phyloP scores from a whole-genome alignment of 2,797 vertebrate genomes.

The Enteromius argenteus region DNA sequence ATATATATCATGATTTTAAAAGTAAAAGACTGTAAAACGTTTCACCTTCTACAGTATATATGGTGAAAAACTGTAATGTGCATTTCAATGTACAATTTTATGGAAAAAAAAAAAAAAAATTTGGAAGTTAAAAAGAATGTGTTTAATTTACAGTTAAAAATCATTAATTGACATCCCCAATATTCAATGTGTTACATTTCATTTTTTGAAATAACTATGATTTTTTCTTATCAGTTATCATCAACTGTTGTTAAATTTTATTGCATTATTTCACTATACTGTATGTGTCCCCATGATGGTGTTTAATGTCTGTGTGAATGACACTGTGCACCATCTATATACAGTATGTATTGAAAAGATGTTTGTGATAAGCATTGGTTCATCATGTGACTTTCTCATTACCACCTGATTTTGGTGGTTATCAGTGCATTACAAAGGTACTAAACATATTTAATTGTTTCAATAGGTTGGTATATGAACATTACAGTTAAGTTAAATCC shows the following conservation, averaged over 20 bases:
- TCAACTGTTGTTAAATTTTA: neutral
- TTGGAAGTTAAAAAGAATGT: neutral
- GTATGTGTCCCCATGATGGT: no score
- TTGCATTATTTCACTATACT: neutral
- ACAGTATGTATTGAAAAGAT: no score
- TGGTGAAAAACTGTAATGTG: neutral
- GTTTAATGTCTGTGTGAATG: neutral
- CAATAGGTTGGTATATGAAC: neutral
- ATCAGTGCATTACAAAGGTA: no score
- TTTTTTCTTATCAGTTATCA: neutral
- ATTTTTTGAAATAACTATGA: no score
- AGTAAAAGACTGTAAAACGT: neutral
- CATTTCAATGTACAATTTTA: neutral
- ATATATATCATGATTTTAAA: neutral
- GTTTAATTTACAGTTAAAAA: neutral
- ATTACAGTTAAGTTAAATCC: neutral
- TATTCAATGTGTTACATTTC: neutral
- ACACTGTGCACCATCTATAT: no score
- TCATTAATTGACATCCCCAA: neutral
- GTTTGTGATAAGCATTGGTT: no score
- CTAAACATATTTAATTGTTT: neutral
- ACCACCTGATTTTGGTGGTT: neutral
- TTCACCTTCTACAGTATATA: neutral
- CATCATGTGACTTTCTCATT: neutral
- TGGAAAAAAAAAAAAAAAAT: neutral